phyloP scores from a whole-genome alignment of 92 coral and sea anemone species.

The Epizoanthus illoricatus region DNA sequence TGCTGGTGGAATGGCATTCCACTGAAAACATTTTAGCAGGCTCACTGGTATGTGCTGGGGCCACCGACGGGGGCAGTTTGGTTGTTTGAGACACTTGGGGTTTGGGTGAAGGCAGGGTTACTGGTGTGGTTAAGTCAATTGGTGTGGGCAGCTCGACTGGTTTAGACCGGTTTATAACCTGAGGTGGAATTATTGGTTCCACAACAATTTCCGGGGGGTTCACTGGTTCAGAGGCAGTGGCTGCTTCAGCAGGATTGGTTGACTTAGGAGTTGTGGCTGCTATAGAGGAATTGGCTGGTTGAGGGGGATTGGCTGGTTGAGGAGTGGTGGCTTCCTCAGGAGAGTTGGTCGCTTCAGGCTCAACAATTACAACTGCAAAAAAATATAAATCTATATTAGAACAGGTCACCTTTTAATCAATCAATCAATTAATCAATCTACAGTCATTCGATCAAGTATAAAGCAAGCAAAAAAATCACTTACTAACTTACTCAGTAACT shows the following conservation, averaged over 20 bases:
- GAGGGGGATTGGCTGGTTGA: neutral
- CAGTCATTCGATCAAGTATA: too few relatives aligned
- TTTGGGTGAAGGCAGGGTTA: too few relatives aligned
- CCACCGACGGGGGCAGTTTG: neutral
- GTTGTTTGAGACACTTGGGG: neutral
- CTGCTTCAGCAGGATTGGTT: neutral
- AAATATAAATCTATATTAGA: too few relatives aligned
- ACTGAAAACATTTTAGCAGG: constrained; percentile 8
- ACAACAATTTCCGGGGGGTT: neutral
- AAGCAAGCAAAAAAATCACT: too few relatives aligned
- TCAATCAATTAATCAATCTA: too few relatives aligned
- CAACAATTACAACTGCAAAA: neutral
- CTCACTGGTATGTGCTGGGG: too few relatives aligned
- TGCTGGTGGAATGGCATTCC: constrained; percentile 8
- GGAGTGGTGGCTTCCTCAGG: neutral
- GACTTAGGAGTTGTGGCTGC: neutral
- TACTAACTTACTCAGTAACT: too few relatives aligned
- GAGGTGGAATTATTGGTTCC: neutral
- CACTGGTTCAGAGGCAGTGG: neutral
- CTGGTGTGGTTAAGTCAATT: too few relatives aligned
- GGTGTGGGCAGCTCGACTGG: neutral
- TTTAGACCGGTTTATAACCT: neutral
- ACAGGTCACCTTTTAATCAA: too few relatives aligned
- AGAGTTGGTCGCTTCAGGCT: neutral
- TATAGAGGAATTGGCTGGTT: neutral